Conservation (phyloP, 2,113 vertebrate species). For the Galbula dea region DNA sequence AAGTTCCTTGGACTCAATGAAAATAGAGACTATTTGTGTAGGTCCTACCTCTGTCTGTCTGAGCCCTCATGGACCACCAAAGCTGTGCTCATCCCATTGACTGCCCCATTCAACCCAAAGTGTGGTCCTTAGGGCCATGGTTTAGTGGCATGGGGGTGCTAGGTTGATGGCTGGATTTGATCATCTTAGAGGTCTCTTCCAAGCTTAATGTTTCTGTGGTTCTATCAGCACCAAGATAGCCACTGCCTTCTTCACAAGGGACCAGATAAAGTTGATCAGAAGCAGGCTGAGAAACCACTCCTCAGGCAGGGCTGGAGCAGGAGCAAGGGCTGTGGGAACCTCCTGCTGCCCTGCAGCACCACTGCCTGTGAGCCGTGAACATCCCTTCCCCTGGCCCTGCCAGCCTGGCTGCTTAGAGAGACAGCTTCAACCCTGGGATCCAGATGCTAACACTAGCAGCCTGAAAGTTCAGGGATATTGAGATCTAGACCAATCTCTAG, state of each 20-base stretch:
- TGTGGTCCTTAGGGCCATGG: too few species aligned
- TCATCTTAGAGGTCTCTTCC: too few species aligned
- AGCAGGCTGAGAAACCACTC: not conserved
- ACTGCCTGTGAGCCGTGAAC: not conserved
- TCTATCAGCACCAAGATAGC: fast-evolving
- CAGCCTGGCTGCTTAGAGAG: not conserved
- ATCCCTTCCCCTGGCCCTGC: not conserved
- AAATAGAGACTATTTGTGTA: not conserved
- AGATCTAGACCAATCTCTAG: slow-evolving; percentile 47
- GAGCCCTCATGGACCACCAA: too few species aligned
- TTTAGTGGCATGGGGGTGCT: too few species aligned
- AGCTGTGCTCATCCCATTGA: not conserved
- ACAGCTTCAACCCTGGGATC: not conserved
- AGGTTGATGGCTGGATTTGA: too few species aligned
- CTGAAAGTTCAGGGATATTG: slow-evolving; percentile 36
- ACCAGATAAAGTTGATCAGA: fast-evolving
- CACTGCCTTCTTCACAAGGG: fast-evolving
- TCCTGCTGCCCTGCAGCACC: not conserved
- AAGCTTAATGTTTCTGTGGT: too few species aligned
- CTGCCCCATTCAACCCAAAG: fast-evolving
- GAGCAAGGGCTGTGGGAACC: not conserved
- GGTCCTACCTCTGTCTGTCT: not conserved
- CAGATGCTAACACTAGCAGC: not conserved
- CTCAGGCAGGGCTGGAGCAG: not conserved
- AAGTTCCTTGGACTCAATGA: not conserved